Evolutionary conservation across 2,113 vertebrate genomes (phyloP).

Genomic region (Gasterosteus aculeatus): DNA sequence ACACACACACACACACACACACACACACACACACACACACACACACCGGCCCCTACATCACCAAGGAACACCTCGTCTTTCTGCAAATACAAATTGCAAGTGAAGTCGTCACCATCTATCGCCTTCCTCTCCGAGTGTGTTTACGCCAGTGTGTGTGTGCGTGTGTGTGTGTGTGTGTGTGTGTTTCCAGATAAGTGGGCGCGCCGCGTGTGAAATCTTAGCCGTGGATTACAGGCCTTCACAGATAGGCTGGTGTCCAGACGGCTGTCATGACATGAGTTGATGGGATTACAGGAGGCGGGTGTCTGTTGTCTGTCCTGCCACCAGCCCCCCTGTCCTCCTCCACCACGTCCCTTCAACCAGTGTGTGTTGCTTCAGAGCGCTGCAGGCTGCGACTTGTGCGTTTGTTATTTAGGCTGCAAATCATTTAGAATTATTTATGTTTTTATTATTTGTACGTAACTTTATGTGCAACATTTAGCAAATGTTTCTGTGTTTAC

Average conservation of each 20-base stretch:
- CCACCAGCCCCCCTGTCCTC: neutral
- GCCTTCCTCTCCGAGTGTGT: conserved; percentile 30
- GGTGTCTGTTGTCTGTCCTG: conserved; percentile 77
- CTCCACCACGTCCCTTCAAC: neutral
- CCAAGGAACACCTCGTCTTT: neutral
- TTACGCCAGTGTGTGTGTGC: conserved; percentile 32
- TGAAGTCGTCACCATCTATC: conserved; percentile 18
- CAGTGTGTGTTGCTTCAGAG: neutral
- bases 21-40: neutral
- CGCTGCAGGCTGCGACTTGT: neutral
- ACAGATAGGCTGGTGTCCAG: conserved; percentile 77
- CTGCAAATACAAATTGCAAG: conserved; percentile 10
- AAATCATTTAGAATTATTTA: neutral
- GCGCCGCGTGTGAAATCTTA: conserved; percentile 77
- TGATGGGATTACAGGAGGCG: conserved; percentile 83
- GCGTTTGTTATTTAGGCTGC: neutral
- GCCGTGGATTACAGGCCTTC: conserved; percentile 83
- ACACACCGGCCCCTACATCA: neutral
- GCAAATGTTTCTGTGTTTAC: neutral
- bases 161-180: conserved; percentile 53
- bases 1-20: neutral
- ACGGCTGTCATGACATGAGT: conserved; percentile 80
- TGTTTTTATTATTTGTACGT: neutral
- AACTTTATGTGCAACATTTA: neutral
- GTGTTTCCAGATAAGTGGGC: conserved; percentile 59